These are phyloP conservation scores for Eulemur macaco DNA, from an alignment of 2,113 vertebrate genomes.

Conservation along the genomic window DNA sequence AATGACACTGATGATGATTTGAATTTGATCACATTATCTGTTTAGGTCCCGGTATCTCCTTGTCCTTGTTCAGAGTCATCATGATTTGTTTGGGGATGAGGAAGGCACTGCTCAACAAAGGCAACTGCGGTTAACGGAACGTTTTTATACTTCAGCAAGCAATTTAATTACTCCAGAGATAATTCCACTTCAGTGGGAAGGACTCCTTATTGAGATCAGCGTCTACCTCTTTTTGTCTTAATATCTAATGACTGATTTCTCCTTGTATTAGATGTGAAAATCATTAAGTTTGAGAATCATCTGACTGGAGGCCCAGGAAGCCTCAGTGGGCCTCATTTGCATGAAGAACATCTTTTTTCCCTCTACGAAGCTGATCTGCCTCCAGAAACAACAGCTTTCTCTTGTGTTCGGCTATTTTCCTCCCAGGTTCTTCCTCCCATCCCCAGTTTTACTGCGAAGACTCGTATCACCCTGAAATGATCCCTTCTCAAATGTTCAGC, in stretches of 20 bases:
- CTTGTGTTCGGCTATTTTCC: constrained; percentile 31
- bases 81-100: not conserved
- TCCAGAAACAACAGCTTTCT: constrained; percentile 51
- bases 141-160: constrained; percentile 79
- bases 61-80: not conserved
- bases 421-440: constrained; percentile 3
- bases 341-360: constrained; percentile 26
- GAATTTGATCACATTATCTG: not conserved
- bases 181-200: constrained; percentile 77
- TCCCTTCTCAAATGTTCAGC: constrained; percentile 51
- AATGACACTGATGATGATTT: not conserved
- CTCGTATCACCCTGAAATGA: not conserved
- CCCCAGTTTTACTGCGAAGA: constrained; percentile 22
- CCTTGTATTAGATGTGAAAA: constrained; percentile 82
- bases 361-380: not conserved
- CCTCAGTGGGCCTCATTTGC: constrained; percentile 61
- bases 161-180: constrained; percentile 84
- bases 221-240: constrained; percentile 79
- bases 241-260: constrained; percentile 80
- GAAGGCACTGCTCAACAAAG: constrained; percentile 57
- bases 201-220: constrained; percentile 70
- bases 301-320: constrained; percentile 56
- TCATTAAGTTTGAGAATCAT: constrained; percentile 80
- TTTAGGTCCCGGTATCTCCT: not conserved
- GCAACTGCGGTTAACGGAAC: constrained; percentile 68